phyloP scores from a whole-genome alignment of 1,140 invertebrate genomes.

The Drosophila azteca region DNA sequence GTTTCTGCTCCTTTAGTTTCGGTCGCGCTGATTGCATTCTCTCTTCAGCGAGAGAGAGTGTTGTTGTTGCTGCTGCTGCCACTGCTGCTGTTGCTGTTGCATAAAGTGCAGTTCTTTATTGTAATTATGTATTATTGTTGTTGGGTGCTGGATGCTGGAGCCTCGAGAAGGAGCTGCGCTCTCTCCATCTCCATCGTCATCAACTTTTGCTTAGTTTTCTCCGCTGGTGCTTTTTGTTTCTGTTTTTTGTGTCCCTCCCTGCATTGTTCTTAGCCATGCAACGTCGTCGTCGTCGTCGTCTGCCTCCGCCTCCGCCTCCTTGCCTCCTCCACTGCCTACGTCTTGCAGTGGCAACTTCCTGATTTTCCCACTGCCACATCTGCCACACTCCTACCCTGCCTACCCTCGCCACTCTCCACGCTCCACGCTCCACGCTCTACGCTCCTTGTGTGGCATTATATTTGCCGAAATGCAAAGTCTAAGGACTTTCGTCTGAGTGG shows the following conservation, averaged over 20 bases:
- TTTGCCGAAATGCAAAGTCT: constrained; percentile 80
- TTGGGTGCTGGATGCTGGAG: constrained; percentile 10
- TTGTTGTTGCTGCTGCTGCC: constrained; percentile 36
- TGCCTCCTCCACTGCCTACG: constrained; percentile 36
- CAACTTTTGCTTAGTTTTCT: constrained; percentile 49
- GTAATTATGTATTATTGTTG: constrained; percentile 66
- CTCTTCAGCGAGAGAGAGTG: constrained; percentile 13
- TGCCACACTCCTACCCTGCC: neutral
- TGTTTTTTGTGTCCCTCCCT: constrained; percentile 34
- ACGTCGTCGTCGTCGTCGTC: constrained; percentile 25
- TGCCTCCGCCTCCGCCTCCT: constrained; percentile 16
- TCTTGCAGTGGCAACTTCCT: constrained; percentile 76
- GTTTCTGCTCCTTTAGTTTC: constrained; percentile 24
- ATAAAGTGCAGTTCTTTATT: constrained; percentile 67
- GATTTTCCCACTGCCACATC: constrained; percentile 52
- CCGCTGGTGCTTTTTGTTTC: constrained; percentile 17
- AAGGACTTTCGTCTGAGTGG: constrained; percentile 83
- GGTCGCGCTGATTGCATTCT: constrained; percentile 68
- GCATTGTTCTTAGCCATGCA: constrained; percentile 73
- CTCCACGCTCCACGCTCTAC: neutral
- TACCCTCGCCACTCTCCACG: too few relatives aligned
- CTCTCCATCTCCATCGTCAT: constrained; percentile 6
- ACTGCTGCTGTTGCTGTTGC: constrained; percentile 45
- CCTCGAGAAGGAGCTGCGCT: constrained; percentile 1
- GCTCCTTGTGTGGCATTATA: constrained; percentile 61